Conservation (phyloP, 2,797 vertebrate genomes). For the Dallia pectoralis region DNA sequence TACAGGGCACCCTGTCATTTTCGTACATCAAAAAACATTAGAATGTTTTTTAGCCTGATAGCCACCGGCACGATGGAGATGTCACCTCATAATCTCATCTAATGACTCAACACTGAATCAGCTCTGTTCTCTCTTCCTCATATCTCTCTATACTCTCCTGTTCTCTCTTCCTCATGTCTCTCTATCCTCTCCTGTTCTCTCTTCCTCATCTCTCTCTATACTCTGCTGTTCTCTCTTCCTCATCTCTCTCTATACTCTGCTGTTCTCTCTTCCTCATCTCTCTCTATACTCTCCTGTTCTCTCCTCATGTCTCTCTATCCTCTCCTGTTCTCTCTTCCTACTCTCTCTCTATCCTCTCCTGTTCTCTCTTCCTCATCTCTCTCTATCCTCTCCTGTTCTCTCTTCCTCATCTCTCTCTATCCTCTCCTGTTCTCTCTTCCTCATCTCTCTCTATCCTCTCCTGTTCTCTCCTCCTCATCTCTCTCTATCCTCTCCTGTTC, state of each 20-base stretch:
- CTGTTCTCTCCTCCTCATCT: too few relatives aligned
- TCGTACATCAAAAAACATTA: too few relatives aligned
- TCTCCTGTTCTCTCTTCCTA: too few relatives aligned
- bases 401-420: too few relatives aligned
- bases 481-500: background rate
- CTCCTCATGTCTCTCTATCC: background rate
- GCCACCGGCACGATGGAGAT: background rate
- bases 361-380: background rate
- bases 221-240: background rate
- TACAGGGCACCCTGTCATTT: too few relatives aligned
- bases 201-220: too few relatives aligned
- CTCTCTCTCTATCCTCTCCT: background rate
- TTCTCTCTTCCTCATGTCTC: slow-evolving; percentile 1
- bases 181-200: too few relatives aligned
- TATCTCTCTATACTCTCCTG: too few relatives aligned
- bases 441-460: background rate
- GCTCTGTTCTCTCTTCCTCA: background rate
- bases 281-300: too few relatives aligned
- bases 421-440: background rate
- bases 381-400: background rate
- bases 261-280: background rate
- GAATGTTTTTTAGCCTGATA: too few relatives aligned
- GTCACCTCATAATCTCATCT: background rate
- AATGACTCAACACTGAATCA: background rate
- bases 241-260: background rate